Evolutionary conservation across 1,140 invertebrate genomes (phyloP), one percentile per base, ranked within the genome.

Genomic region (Drosophila tsacasi): DNA sequence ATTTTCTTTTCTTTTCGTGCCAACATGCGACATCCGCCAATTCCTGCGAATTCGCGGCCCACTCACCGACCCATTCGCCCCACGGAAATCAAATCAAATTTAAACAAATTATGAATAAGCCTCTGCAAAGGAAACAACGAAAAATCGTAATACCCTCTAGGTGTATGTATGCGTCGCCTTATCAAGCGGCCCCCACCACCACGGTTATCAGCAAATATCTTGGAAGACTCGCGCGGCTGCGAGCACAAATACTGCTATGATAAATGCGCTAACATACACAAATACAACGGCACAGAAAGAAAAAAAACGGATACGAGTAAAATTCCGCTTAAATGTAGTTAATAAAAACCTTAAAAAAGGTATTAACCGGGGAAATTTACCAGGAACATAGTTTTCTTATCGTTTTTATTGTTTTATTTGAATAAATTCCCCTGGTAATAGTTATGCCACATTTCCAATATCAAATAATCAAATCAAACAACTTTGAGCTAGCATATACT

Each of bases 121-220:
- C 54, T 19, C 23, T 17, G 54, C 46, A 21, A 49, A 50, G 10
- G 10, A 46, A 59, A 76, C 55, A 64, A 67, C 83, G 76, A 63
- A 82, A 77, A 76, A 44, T 30, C 54, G 58, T 32, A 80, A 61
- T 65, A 54, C 59, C 49, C 61, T 39, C 58, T 59, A 66, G 73
- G 62, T 83, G 65, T 65, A 59, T 83, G 58, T 61, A 30, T 75
- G 78, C 78, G 73, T 57, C 5, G 54, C 35, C 35, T 87, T 87
- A 87, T 87, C 84, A 81, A 66, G 44, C 58, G 74, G 44, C 72
- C 35, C 21, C 54, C 73, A 81, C 69, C 68, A 66, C 54, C 44
- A 67, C 54, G 64, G 65, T 81, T 87, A 87, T 87, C 84, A 90
- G 81, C 49, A 79, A 78, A 81, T 87, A 79, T 89, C 84, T 89